phyloP scores from a whole-genome alignment of 1,140 invertebrate species.

The Helicoverpa zea region DNA sequence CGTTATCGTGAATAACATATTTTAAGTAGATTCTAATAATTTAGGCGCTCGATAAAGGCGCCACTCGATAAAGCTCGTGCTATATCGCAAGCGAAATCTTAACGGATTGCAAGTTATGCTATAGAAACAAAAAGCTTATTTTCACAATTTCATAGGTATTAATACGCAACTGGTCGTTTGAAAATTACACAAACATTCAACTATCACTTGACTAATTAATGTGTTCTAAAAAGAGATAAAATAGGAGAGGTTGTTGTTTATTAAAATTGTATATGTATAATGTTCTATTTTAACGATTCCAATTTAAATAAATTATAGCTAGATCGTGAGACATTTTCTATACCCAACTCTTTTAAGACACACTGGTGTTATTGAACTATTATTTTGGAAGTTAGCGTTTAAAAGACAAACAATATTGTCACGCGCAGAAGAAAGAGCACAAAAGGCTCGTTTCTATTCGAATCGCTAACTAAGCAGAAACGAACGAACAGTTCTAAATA shows the following conservation, averaged over 20 bases:
- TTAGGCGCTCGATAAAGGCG: slow-evolving; percentile 51
- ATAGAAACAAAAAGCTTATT: no score
- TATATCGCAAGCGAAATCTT: slow-evolving; percentile 9
- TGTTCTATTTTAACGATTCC: no score
- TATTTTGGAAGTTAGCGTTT: neutral
- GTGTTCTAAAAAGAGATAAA: no score
- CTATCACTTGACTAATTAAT: no score
- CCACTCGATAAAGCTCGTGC: slow-evolving; percentile 31
- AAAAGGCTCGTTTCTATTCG: slow-evolving; percentile 23
- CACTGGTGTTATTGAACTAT: neutral
- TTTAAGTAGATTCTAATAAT: slow-evolving; percentile 54
- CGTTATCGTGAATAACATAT: slow-evolving; percentile 53
- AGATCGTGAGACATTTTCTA: no score
- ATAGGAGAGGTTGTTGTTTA: no score
- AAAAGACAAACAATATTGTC: slow-evolving; percentile 1
- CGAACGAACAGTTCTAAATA: slow-evolving; percentile 8
- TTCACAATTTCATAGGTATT: no score
- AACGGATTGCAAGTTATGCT: neutral
- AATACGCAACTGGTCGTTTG: no score
- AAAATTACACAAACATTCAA: no score
- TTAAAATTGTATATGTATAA: no score
- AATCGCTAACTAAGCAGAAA: neutral
- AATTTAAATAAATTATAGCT: no score
- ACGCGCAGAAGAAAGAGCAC: neutral
- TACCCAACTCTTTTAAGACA: neutral